A percentile compares a stretch with the other conserved stretches of the same genome.
Evolutionary conservation across 2,888 invertebrate genomes (phyloP).

Genomic region (Lordiphosa andalusiaca): DNA sequence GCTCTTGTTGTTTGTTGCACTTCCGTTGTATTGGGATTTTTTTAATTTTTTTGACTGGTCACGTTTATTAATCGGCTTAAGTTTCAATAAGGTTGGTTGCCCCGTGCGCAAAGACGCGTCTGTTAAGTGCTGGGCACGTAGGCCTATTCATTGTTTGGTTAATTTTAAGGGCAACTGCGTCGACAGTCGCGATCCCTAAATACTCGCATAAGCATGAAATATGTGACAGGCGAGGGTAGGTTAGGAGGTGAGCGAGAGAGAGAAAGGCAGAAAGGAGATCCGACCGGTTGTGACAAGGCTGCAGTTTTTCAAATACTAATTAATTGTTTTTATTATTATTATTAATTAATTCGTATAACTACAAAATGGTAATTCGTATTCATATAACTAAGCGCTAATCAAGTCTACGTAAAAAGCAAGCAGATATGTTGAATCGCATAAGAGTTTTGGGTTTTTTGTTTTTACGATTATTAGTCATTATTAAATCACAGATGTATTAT

Average conservation of each 20-base stretch:
- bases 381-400: conserved; percentile 62
- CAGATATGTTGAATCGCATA: conserved; percentile 62
- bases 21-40: conserved; percentile 24
- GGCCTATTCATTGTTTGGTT: conserved; percentile 46
- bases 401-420: conserved; percentile 67
- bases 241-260: conserved; percentile 5
- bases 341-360: conserved; percentile 41
- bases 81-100: conserved; percentile 15
- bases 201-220: conserved; percentile 42
- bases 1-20: conserved; percentile 29
- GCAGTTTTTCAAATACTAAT: conserved; percentile 36
- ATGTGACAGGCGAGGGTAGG: conserved; percentile 38
- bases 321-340: conserved; percentile 45
- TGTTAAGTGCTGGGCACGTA: conserved; percentile 50
- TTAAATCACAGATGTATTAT: conserved; percentile 79
- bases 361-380: conserved; percentile 57
- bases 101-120: conserved; percentile 45
- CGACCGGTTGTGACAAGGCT: no score
- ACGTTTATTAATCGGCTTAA: conserved; percentile 71
- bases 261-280: neutral
- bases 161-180: conserved; percentile 39
- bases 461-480: conserved; percentile 58
- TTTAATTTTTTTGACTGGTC: conserved; percentile 59
- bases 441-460: conserved; percentile 4
- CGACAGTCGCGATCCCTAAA: conserved; percentile 13